Conservation (phyloP, 2,113 vertebrate genomes). For the Atlantisia rogersi region DNA sequence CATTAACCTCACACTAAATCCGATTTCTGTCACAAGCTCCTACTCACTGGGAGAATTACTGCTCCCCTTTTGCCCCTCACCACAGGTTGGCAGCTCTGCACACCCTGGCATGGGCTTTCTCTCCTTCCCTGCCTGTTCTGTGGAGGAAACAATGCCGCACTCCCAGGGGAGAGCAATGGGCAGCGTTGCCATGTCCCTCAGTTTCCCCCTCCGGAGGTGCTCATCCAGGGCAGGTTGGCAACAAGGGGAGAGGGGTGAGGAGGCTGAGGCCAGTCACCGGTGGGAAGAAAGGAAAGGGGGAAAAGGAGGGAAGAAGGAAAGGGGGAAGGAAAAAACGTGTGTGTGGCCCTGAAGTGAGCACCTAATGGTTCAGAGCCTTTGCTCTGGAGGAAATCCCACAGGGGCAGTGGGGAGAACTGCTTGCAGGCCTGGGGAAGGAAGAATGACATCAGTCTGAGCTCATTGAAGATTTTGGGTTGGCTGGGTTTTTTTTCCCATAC, state of each 20-base stretch:
- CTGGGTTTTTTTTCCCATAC: not conserved
- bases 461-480: not conserved
- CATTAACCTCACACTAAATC: conserved; percentile 22
- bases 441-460: not conserved
- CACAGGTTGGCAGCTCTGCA: not conserved
- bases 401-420: not conserved
- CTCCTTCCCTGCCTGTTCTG: accelerated
- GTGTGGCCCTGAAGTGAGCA: not conserved
- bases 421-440: not conserved
- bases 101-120: not conserved
- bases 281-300: not conserved
- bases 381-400: not conserved
- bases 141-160: not conserved
- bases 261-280: not conserved
- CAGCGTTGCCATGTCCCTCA: not conserved
- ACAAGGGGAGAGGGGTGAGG: not conserved
- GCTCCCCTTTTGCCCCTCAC: not conserved
- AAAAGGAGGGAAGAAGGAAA: not conserved
- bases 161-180: not conserved
- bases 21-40: conserved; percentile 44
- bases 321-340: not conserved
- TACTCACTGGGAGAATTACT: not conserved
- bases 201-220: not conserved
- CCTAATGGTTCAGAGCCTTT: not conserved
- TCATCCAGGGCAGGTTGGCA: not conserved